phyloP scores from a whole-genome alignment of 2,797 vertebrate genomes.

The Tamandua tetradactyla region DNA sequence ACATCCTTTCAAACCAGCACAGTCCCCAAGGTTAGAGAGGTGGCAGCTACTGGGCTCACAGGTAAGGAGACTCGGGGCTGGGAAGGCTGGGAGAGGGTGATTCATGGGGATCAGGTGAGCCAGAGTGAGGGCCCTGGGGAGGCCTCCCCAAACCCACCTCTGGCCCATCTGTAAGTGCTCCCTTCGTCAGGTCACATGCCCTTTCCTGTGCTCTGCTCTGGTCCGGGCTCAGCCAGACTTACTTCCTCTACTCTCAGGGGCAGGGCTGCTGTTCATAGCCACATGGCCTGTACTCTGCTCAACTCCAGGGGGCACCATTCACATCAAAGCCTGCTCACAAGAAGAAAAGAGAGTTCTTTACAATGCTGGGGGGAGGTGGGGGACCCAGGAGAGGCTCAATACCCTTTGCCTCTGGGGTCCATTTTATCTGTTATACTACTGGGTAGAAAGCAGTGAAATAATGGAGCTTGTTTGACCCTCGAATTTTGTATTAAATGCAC shows the following conservation, averaged over 20 bases:
- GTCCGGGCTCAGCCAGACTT: neutral
- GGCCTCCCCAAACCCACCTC: neutral
- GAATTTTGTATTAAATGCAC: neutral
- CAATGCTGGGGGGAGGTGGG: neutral
- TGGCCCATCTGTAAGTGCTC: neutral
- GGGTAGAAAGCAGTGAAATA: neutral
- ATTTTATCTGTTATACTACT: neutral
- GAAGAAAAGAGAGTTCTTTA: neutral
- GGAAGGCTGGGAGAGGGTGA: neutral
- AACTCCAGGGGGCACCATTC: neutral
- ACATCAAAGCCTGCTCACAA: neutral
- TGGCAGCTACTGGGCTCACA: neutral
- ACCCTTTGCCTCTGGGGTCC: neutral
- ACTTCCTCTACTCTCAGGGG: neutral
- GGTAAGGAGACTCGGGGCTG: neutral
- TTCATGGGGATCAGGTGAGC: neutral
- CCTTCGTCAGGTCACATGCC: neutral
- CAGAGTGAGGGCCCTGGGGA: neutral
- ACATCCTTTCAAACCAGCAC: too few relatives aligned
- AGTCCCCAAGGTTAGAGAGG: too few relatives aligned
- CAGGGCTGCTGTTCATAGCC: neutral
- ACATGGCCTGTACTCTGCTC: neutral
- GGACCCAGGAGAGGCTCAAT: neutral
- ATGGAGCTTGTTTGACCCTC: neutral
- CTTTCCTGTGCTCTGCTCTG: neutral